Evolutionary conservation across 2,888 invertebrate species (phyloP), one percentile per base, ranked within the genome.

Genomic region (Agrilus biguttatus): DNA sequence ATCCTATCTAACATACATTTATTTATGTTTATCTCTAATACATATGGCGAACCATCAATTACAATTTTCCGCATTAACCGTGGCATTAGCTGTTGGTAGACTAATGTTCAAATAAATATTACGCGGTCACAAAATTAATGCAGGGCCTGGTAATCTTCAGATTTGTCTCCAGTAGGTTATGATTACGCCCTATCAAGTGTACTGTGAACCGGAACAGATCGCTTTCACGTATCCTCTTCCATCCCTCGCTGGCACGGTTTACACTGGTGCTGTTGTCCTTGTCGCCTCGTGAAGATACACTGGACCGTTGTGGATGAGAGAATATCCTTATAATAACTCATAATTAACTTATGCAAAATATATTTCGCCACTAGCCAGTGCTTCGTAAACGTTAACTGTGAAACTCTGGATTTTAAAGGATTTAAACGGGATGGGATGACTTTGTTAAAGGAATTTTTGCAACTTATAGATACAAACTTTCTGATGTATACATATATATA

Each of bases 331-430:
- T 56, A 57, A 58, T 59, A 58, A 59, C 56, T 59, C 59, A 59
- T 58, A 60, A 60, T 59, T 59, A 59, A 59, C 57, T 59, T 59
- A 57, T 58, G 59, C 55, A 59, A 58, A 48, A 49, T 46, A 47
- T 45, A 47, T 47, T 28, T 28, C 28, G 2, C 28, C 10, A 28
- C 10, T 28, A 28, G 28, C 28, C 28, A 28, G 5, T 28, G 10
- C 28, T 10, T 10, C 10, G 28, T 28, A 10, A 10, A 28, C 10
- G 10, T 28, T 23, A 28, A 10, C 28, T 10, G n/a, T n/a, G 28
- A 28, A 28, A 2, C 28, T 28, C 28, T 28, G 28, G 28, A 28
- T 28, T 28, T 28, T 28, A 8, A 10, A 10, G 28, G 28, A 28
- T 28, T 10, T 10, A 28, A 28, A 28, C 4, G 10, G 23, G 23